Conservation (phyloP, 2,888 invertebrate species). For the Drosophila neotestacea region DNA sequence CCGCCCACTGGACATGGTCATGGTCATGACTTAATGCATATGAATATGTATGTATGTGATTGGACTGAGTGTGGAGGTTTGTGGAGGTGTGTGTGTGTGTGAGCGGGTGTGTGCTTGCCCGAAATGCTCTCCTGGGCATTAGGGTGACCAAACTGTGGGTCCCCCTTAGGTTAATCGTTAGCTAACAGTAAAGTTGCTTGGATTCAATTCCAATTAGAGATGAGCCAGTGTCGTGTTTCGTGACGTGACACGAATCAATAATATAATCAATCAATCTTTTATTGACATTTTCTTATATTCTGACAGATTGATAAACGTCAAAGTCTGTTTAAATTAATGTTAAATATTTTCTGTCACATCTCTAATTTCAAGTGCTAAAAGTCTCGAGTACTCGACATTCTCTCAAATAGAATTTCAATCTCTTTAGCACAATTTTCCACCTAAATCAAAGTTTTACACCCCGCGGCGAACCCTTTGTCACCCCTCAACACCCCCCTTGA, state of each 20-base stretch:
- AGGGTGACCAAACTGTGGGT: constrained; percentile 31
- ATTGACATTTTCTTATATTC: neutral
- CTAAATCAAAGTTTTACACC: constrained; percentile 69
- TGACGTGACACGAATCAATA: constrained; percentile 24
- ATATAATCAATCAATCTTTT: neutral
- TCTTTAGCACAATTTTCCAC: constrained; percentile 43
- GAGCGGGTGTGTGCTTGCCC: constrained; percentile 43
- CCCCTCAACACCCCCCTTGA: neutral
- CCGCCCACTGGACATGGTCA: constrained; percentile 29
- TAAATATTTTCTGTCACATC: neutral
- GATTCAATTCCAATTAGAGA: constrained; percentile 30
- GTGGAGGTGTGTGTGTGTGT: constrained; percentile 28
- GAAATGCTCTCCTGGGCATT: constrained; percentile 70
- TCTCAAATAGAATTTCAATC: constrained; percentile 46
- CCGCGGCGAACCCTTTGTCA: constrained; percentile 67
- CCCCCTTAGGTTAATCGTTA: constrained; percentile 11
- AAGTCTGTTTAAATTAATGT: constrained; percentile 9
- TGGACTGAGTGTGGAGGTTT: constrained; percentile 27
- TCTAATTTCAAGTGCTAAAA: constrained; percentile 3
- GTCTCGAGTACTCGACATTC: constrained; percentile 17
- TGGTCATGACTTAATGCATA: constrained; percentile 68
- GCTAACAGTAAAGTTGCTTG: constrained; percentile 14
- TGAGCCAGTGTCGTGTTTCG: constrained; percentile 12
- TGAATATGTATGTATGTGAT: constrained; percentile 48
- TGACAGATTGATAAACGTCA: constrained; percentile 6